Base-by-base conservation (phyloP, 2,888 invertebrate species). In the Drosophila infuscata region DNA sequence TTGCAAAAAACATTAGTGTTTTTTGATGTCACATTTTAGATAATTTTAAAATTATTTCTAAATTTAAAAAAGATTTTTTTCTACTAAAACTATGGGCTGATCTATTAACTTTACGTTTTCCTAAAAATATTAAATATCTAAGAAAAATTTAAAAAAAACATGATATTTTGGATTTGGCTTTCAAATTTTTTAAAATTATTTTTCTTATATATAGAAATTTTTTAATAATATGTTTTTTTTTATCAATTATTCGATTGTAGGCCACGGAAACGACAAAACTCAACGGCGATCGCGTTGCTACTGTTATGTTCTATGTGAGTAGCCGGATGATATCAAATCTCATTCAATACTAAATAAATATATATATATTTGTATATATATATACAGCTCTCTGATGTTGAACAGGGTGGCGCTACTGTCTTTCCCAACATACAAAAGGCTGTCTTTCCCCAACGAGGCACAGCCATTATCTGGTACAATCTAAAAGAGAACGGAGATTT, bases 331-430 rank as follows among this genome's bases (percentile, higher is more conserved):
- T 6, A 20, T 20, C 11, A 20, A 46, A 15, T 46, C 8, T 4
- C 7, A 3, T 25, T 46, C 8, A 4, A 15, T 7, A 15, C 46
- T 7, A n/a, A 1, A n/a, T 41, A 4, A n/a, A 9, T n/a, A 9
- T n/a, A 20, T 25, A 46, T 46, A 25, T 25, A 46, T 46, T 15
- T 12, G 1, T 12, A 8, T 32, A 15, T 36, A 11, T 33, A 9
- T 30, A n/a, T n/a, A 58, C 83, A 99, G 98, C 97, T 99, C 97
- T 97, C 96, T 67, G 98, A 99, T 91, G 99, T 99, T 15, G 96
- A 97, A 36, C 98, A 98, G 92, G 99, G 99, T 0, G 99, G 99
- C 15, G 99, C 98, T 7, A 99, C 99, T 0, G 99, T 99, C 11
- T 99, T 99, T 93, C 98, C 99, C 0, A 95, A 96, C 78, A 94